Percentiles rank a stretch among this genome's conserved stretches.
Conservation (phyloP, 2,113 vertebrate species). For the Gymnocephalus cernua region DNA sequence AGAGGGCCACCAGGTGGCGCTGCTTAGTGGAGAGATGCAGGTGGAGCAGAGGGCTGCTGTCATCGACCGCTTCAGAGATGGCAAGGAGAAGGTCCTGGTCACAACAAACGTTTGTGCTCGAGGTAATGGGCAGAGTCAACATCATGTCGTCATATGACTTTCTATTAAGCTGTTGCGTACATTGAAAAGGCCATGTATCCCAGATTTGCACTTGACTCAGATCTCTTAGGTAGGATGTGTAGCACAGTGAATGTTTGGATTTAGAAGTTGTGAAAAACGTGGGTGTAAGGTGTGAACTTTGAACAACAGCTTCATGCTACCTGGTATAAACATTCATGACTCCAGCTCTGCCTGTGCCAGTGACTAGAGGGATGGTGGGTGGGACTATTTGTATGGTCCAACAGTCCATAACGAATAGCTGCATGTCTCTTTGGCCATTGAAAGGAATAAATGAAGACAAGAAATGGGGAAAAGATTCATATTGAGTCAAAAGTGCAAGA, state of each 20-base stretch:
- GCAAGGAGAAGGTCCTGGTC: slow-evolving; percentile 98
- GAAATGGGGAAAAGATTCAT: too few relatives aligned
- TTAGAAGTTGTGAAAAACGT: background rate
- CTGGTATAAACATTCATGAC: background rate
- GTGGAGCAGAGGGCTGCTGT: slow-evolving; percentile 97
- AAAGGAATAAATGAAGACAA: background rate
- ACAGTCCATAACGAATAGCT: background rate
- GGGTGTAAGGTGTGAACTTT: background rate
- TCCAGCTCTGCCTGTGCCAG: background rate
- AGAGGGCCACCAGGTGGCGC: slow-evolving; percentile 95
- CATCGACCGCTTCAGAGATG: slow-evolving; percentile 95
- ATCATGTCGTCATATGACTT: background rate
- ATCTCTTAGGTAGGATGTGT: background rate
- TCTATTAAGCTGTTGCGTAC: background rate
- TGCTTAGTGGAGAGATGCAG: slow-evolving; percentile 98
- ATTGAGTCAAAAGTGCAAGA: too few relatives aligned
- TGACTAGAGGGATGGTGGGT: background rate
- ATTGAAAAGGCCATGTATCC: background rate
- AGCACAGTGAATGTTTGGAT: background rate
- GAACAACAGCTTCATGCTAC: background rate
- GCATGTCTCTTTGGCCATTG: background rate
- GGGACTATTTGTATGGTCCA: background rate
- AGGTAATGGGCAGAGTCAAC: slow-evolving; percentile 78
- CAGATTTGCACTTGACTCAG: background rate
- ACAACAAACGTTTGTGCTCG: slow-evolving; percentile 98